phyloP scores from a whole-genome alignment of 2,113 vertebrate genomes.

The Campylomormyrus numenius region DNA sequence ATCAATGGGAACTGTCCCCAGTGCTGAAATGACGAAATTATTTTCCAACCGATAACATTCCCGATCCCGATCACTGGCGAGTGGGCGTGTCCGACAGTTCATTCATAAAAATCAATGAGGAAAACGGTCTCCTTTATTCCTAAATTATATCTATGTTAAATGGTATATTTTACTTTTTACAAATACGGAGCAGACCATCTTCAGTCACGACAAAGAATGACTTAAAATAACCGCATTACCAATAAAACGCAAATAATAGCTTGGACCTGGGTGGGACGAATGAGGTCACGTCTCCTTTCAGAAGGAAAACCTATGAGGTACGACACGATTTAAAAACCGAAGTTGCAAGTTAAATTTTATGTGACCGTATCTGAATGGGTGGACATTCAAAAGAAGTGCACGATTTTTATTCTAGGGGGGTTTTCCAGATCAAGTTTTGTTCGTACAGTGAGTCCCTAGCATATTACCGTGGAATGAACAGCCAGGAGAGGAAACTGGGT shows the following conservation, averaged over 20 bases:
- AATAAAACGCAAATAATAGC: background rate
- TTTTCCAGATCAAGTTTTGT: background rate
- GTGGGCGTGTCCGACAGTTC: background rate
- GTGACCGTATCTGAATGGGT: background rate
- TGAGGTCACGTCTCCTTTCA: background rate
- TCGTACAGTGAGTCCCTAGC: background rate
- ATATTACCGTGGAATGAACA: background rate
- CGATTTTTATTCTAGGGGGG: background rate
- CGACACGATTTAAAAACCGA: background rate
- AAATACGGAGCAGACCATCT: background rate
- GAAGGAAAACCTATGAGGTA: background rate
- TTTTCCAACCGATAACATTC: background rate
- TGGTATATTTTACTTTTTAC: background rate
- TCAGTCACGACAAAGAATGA: background rate
- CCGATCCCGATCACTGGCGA: background rate
- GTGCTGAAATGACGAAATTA: constrained; percentile 38
- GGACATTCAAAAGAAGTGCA: background rate
- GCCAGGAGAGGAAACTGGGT: background rate
- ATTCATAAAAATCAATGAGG: background rate
- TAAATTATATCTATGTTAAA: background rate
- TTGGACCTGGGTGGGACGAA: background rate
- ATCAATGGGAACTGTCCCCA: constrained; percentile 38
- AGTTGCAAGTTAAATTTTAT: background rate
- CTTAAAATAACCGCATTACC: background rate
- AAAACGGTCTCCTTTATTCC: background rate